Conservation (phyloP, 2,888 invertebrate species). For the Yponomeuta sedellus region DNA sequence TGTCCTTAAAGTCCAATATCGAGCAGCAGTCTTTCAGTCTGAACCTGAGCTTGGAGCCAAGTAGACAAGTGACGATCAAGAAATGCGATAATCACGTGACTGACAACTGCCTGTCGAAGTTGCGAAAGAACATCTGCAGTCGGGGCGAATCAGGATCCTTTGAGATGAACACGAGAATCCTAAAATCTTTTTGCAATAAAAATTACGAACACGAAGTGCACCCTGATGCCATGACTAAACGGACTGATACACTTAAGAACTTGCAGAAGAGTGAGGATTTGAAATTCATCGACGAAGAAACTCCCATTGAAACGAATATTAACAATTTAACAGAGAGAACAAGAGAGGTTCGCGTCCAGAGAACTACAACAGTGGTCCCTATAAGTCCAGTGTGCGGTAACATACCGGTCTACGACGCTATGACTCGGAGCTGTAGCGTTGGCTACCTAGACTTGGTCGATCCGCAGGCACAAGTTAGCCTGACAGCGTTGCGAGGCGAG, state of each 20-base stretch:
- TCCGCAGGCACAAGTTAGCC: conserved; percentile 82
- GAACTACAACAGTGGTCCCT: conserved; percentile 80
- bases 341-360: conserved; percentile 42
- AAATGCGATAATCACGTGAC: conserved; percentile 66
- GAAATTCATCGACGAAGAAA: conserved; percentile 84
- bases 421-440: conserved; percentile 91
- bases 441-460: conserved; percentile 91
- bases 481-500: conserved; percentile 83
- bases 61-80: conserved; percentile 71
- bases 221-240: conserved; percentile 48
- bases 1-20: conserved; percentile 79
- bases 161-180: conserved; percentile 61
- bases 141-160: conserved; percentile 49
- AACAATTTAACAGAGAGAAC: conserved; percentile 42
- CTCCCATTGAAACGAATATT: conserved; percentile 46
- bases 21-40: conserved; percentile 76
- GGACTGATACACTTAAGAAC: conserved; percentile 45
- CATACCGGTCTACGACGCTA: conserved; percentile 76
- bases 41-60: conserved; percentile 73
- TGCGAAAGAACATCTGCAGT: conserved; percentile 66
- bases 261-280: conserved; percentile 77
- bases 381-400: conserved; percentile 77
- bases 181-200: conserved; percentile 63
- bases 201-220: conserved; percentile 60
- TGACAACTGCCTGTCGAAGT: conserved; percentile 62